These are phyloP conservation scores for Trissolcus brochymenae DNA, from an alignment of 2,888 invertebrate genomes.

Conservation along the genomic window DNA sequence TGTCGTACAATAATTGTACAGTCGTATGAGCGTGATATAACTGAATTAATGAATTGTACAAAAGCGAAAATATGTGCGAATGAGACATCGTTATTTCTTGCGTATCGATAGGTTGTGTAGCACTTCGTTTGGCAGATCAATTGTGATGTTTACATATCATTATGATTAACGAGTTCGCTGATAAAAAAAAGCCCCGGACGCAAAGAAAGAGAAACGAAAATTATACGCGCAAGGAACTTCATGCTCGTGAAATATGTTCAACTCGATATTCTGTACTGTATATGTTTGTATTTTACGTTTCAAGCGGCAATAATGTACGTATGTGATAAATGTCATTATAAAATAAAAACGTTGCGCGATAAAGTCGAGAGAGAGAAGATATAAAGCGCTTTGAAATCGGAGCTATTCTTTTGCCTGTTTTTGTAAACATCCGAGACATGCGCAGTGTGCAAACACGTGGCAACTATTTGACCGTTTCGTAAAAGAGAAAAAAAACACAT, in stretches of 20 bases:
- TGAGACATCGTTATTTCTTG: conserved; percentile 6
- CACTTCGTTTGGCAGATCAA: conserved; percentile 22
- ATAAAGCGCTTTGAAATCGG: conserved; percentile 25
- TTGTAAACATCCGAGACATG: conserved; percentile 32
- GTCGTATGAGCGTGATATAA: conserved; percentile 9
- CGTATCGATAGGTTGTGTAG: conserved; percentile 10
- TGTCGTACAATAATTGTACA: background rate
- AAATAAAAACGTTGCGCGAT: conserved; percentile 41
- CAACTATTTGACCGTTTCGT: conserved; percentile 43
- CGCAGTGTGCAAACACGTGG: conserved; percentile 38
- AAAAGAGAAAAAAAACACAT: conserved; percentile 17
- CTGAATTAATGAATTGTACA: conserved; percentile 18
- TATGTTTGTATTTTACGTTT: conserved; percentile 48
- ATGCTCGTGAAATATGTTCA: conserved; percentile 27
- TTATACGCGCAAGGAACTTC: too few relatives aligned
- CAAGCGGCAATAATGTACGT: conserved; percentile 56
- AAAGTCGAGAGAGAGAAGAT: conserved; percentile 48
- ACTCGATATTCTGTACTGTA: conserved; percentile 26
- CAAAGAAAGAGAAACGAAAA: conserved; percentile 14
- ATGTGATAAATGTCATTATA: conserved; percentile 56
- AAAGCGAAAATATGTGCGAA: conserved; percentile 12
- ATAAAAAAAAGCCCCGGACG: conserved; percentile 18
- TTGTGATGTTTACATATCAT: conserved; percentile 39
- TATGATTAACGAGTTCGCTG: conserved; percentile 24
- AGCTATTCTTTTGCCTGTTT: conserved; percentile 34